phyloP scores from a whole-genome alignment of 2,888 invertebrate species.

The Seira ritae region DNA sequence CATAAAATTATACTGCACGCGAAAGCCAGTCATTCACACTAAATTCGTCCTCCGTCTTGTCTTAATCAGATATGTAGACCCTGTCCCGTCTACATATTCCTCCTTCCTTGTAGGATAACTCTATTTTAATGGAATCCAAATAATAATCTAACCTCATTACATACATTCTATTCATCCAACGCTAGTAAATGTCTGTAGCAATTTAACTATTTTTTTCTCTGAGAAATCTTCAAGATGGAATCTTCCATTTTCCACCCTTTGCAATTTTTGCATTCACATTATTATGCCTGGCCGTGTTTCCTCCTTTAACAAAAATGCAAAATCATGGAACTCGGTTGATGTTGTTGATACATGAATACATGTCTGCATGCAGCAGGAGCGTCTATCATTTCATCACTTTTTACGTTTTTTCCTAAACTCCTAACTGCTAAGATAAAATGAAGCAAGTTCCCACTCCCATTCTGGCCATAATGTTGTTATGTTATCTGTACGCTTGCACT shows the following conservation, averaged over 20 bases:
- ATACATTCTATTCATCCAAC: slow-evolving; percentile 13
- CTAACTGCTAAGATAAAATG: too few species aligned
- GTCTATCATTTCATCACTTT: background rate
- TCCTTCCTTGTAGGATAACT: too few species aligned
- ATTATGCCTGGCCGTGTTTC: background rate
- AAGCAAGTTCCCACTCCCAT: background rate
- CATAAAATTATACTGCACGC: too few species aligned
- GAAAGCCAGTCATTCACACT: slow-evolving; percentile 12
- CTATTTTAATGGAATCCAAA: too few species aligned
- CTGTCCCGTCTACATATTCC: background rate
- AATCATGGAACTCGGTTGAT: background rate
- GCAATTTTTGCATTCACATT: background rate
- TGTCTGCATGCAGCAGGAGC: too few species aligned
- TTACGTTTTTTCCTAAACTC: too few species aligned
- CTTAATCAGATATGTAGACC: background rate
- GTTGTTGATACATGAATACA: too few species aligned
- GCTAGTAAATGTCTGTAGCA: too few species aligned
- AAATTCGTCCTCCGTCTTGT: slow-evolving; percentile 13
- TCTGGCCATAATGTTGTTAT: background rate
- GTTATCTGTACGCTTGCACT: slow-evolving; percentile 11
- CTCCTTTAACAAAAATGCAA: background rate
- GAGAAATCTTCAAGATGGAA: background rate
- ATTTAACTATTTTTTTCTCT: background rate
- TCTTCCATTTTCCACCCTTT: background rate
- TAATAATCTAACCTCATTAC: slow-evolving; percentile 4